Percentiles rank a stretch among this genome's conserved stretches.
Evolutionary conservation across 2,797 vertebrate genomes (phyloP).

Genomic region (Gallirallus australis): DNA sequence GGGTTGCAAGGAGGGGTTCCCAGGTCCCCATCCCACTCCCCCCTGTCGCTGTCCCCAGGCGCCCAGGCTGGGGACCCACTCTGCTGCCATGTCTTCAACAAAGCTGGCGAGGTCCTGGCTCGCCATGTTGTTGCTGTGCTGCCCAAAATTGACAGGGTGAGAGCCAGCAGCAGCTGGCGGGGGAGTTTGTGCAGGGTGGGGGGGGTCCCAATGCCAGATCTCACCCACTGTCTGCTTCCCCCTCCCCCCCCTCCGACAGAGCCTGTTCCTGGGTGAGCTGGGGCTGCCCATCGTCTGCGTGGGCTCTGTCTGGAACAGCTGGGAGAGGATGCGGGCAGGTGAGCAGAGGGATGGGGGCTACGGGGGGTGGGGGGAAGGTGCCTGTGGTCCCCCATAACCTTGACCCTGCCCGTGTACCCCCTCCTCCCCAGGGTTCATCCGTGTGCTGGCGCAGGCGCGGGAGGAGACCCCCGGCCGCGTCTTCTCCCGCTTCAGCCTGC

Average conservation of each 20-base stretch:
- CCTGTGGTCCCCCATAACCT: fast-evolving
- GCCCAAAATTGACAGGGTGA: constrained; percentile 29
- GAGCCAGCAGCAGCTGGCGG: fast-evolving
- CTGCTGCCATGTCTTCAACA: constrained; percentile 28
- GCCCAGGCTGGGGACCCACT: constrained; percentile 10
- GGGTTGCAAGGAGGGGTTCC: not conserved
- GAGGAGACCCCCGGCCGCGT: constrained; percentile 17
- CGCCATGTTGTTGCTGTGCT: constrained; percentile 41
- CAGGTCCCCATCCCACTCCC: not conserved
- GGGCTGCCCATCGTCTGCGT: constrained; percentile 91
- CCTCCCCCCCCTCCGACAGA: constrained; percentile 53
- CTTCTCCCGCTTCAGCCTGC: constrained; percentile 87
- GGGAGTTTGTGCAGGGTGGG: not conserved
- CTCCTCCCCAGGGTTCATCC: constrained; percentile 82
- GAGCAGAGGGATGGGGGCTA: not conserved
- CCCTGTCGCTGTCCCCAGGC: not conserved
- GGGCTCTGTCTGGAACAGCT: constrained; percentile 95
- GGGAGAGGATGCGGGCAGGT: constrained; percentile 88
- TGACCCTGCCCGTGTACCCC: fast-evolving
- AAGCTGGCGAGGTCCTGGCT: not conserved
- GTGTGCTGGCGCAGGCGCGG: constrained; percentile 74
- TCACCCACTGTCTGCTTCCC: no score
- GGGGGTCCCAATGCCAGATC: fast-evolving
- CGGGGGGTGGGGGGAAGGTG: fast-evolving
- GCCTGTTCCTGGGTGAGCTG: constrained; percentile 79